Conservation (phyloP, 1,140 invertebrate species). For the Himalopsyche phryganea region DNA sequence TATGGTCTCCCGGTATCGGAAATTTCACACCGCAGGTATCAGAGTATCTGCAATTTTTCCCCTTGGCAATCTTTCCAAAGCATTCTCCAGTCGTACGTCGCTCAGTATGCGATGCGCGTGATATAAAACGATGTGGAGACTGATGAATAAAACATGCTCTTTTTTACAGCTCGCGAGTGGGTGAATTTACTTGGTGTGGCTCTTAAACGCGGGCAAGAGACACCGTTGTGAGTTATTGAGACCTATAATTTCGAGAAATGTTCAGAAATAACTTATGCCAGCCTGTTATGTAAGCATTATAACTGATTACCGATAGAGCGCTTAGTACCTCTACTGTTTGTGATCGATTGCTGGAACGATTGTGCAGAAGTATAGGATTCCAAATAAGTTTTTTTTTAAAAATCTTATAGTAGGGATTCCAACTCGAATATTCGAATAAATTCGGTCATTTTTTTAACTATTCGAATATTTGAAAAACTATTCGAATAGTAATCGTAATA, state of each 20-base stretch:
- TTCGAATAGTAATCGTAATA: too few species aligned
- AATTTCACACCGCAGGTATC: too few species aligned
- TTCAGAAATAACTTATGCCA: not conserved
- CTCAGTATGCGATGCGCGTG: constrained; percentile 18
- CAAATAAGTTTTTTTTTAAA: not conserved
- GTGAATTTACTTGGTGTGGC: constrained; percentile 6
- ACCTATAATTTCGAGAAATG: not conserved
- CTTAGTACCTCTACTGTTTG: not conserved
- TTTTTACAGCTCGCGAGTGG: constrained; percentile 23
- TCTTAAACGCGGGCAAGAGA: constrained; percentile 5
- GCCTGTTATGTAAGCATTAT: not conserved
- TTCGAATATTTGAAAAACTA: too few species aligned
- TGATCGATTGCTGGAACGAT: not conserved
- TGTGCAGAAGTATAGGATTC: not conserved
- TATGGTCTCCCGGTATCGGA: not conserved
- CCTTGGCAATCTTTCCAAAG: too few species aligned
- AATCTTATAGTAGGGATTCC: too few species aligned
- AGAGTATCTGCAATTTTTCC: too few species aligned
- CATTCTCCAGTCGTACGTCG: too few species aligned
- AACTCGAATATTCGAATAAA: too few species aligned
- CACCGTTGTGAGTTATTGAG: not conserved
- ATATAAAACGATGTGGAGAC: constrained; percentile 17
- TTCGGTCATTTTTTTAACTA: too few species aligned
- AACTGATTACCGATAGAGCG: not conserved
- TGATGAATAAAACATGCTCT: constrained; percentile 31